phyloP scores from a whole-genome alignment of 2,888 invertebrate species.

The Athripsodes cinereus region DNA sequence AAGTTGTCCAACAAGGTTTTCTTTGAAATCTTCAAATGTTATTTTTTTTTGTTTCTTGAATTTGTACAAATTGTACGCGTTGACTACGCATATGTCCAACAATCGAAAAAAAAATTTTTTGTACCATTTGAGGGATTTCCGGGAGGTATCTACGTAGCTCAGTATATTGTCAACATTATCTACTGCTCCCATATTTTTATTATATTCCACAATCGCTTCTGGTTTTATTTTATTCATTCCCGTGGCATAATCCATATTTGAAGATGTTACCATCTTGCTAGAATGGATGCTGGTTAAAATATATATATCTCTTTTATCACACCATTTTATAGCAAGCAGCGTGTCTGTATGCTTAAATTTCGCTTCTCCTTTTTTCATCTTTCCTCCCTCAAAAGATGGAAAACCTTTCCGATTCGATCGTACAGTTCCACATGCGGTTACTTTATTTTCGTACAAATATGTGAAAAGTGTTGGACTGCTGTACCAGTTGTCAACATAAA shows the following conservation, averaged over 20 bases:
- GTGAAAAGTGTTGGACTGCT: not conserved
- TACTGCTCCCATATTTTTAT: conserved; percentile 30
- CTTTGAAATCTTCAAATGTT: conserved; percentile 24
- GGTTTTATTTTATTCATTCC: conserved; percentile 29
- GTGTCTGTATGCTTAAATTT: not conserved
- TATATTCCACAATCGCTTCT: conserved; percentile 29
- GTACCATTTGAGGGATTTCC: conserved; percentile 28
- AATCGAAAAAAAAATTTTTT: conserved; percentile 31
- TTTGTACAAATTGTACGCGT: conserved; percentile 25
- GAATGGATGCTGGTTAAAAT: conserved; percentile 29
- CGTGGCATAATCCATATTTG: conserved; percentile 22
- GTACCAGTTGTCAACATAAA: not conserved
- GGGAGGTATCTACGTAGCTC: conserved; percentile 21
- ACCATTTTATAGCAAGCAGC: conserved; percentile 31
- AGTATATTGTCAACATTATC: conserved; percentile 30
- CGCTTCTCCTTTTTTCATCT: conserved; percentile 22
- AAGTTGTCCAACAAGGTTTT: conserved; percentile 23
- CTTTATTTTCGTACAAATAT: no score
- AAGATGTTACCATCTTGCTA: conserved; percentile 20
- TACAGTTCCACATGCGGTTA: conserved; percentile 28
- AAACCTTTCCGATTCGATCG: conserved; percentile 27
- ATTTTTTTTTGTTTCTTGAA: conserved; percentile 20
- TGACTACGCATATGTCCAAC: conserved; percentile 25
- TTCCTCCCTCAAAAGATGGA: conserved; percentile 26
- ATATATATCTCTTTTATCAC: conserved; percentile 30